These are phyloP conservation scores for Sturnira hondurensis DNA, from an alignment of 2,113 vertebrate species.

Conservation along the genomic window DNA sequence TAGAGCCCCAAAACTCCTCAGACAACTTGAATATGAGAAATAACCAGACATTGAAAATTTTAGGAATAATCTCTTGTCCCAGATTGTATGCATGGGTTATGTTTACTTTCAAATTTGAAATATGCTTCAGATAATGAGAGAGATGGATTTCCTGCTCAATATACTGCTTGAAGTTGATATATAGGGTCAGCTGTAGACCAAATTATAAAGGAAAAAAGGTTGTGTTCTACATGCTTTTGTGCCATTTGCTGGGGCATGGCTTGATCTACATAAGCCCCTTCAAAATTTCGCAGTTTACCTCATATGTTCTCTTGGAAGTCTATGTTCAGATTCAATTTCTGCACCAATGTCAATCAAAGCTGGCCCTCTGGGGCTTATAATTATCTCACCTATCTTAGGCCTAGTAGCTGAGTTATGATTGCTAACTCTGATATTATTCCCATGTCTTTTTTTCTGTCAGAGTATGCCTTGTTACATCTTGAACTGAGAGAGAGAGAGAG, in stretches of 20 bases:
- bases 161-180: background rate
- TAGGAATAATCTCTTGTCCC: background rate
- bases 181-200: background rate
- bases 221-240: background rate
- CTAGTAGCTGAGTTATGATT: background rate
- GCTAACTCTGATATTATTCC: background rate
- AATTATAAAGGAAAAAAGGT: background rate
- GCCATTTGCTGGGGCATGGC: background rate
- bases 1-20: background rate
- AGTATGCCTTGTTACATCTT: background rate
- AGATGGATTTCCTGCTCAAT: background rate
- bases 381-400: background rate
- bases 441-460: background rate
- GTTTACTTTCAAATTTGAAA: background rate
- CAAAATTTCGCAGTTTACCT: background rate
- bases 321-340: background rate
- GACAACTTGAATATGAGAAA: background rate
- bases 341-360: background rate
- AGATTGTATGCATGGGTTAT: background rate
- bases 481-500: background rate
- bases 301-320: background rate
- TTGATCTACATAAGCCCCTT: background rate
- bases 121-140: background rate
- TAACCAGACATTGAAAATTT: background rate
- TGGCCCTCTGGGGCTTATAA: background rate